A percentile compares a stretch with the other conserved stretches of the same genome.
phyloP scores from a whole-genome alignment of 2,888 invertebrate genomes.

The Netelia inedita region DNA sequence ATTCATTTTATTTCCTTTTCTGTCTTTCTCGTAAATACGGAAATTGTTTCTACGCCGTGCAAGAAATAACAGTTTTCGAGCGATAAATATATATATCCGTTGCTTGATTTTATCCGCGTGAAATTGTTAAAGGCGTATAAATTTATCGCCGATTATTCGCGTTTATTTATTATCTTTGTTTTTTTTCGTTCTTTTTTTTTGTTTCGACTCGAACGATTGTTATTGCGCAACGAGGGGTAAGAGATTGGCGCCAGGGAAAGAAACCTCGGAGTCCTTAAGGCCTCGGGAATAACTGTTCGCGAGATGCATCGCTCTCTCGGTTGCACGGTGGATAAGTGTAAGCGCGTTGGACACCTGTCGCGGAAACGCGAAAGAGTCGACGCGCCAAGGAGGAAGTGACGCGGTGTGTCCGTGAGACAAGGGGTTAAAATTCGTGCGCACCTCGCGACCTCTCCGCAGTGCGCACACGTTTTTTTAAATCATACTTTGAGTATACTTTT shows the following conservation, averaged over 20 bases:
- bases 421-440: constrained; percentile 6
- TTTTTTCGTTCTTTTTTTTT: neutral
- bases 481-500: too few species aligned
- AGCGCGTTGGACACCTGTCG: constrained; percentile 41
- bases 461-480: too few species aligned
- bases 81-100: too few species aligned
- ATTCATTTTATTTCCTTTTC: too few species aligned
- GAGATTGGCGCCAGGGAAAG: constrained; percentile 23
- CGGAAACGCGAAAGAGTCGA: neutral
- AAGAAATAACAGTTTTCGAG: too few species aligned
- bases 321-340: neutral
- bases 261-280: constrained; percentile 48
- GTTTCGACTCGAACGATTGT: neutral
- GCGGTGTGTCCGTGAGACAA: constrained; percentile 18
- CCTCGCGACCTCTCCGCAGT: neutral
- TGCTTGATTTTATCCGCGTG: too few species aligned
- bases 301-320: constrained; percentile 60
- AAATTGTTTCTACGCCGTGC: too few species aligned
- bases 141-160: too few species aligned
- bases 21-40: too few species aligned
- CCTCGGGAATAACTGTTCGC: constrained; percentile 68
- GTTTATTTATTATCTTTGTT: too few species aligned
- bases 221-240: neutral
- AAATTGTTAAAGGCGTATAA: too few species aligned
- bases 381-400: constrained; percentile 31